Percentiles rank a stretch among this genome's conserved stretches.
These are phyloP conservation scores for Nothura maculosa DNA, from an alignment of 2,797 vertebrate species.

Conservation along the genomic window DNA sequence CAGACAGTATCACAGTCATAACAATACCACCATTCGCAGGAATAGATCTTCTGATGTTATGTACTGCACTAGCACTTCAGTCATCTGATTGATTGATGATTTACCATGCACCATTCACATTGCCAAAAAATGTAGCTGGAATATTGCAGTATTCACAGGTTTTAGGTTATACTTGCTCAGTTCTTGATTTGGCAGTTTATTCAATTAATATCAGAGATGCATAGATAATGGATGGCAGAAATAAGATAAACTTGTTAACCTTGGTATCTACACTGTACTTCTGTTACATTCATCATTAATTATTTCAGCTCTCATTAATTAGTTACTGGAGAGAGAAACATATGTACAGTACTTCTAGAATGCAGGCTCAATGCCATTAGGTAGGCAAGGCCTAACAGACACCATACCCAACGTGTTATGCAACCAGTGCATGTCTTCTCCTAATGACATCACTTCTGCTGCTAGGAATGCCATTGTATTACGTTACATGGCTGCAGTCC, in stretches of 20 bases:
- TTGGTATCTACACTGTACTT: slow-evolving; percentile 72
- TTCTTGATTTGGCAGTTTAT: slow-evolving; percentile 40
- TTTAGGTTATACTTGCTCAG: neutral
- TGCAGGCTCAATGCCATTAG: slow-evolving; percentile 36
- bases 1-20: neutral
- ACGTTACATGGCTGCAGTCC: neutral
- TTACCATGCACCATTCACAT: neutral
- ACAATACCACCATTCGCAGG: neutral
- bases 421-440: neutral
- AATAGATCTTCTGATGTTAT: neutral
- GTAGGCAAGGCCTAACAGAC: neutral
- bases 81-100: neutral
- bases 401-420: slow-evolving; percentile 22
- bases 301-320: slow-evolving; percentile 84
- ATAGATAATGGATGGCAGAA: slow-evolving; percentile 44
- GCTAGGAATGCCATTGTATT: neutral
- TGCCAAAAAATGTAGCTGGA: neutral
- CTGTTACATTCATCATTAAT: slow-evolving; percentile 83
- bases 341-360: slow-evolving; percentile 59
- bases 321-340: slow-evolving; percentile 80
- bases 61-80: neutral
- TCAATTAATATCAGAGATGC: slow-evolving; percentile 40
- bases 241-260: slow-evolving; percentile 75
- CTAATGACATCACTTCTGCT: neutral
- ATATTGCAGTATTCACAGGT: neutral